Evolutionary conservation across 2,888 invertebrate genomes (phyloP).

Genomic region (Apamea monoglypha): DNA sequence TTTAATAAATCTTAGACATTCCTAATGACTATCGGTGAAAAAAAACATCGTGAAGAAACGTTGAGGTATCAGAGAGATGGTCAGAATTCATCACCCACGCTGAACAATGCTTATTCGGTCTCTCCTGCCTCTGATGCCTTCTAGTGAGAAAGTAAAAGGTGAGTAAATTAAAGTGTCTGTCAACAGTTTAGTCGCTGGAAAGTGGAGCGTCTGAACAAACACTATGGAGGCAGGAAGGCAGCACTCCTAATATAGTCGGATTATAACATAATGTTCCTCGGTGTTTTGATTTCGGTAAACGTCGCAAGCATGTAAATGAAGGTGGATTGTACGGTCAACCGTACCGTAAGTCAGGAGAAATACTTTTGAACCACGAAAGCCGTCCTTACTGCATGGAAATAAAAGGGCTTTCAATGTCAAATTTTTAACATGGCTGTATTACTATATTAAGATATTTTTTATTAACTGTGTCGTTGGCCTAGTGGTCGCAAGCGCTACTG

Average conservation of each 20-base stretch:
- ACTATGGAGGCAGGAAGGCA: conserved; percentile 9
- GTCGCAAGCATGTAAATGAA: conserved; percentile 24
- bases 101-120: neutral
- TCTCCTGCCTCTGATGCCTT: neutral
- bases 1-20: neutral
- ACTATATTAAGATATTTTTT: neutral
- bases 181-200: conserved; percentile 6
- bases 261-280: conserved; percentile 31
- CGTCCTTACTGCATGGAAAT: neutral
- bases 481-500: too few relatives aligned
- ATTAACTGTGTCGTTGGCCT: neutral
- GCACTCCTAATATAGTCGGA: conserved; percentile 31
- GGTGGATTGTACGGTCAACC: neutral
- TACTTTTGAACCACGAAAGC: neutral
- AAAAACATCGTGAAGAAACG: neutral
- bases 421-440: neutral
- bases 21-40: neutral
- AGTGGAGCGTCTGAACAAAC: conserved; percentile 9
- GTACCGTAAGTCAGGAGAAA: neutral
- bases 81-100: neutral
- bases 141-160: neutral
- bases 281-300: conserved; percentile 44
- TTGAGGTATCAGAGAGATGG: too few relatives aligned
- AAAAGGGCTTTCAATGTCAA: neutral
- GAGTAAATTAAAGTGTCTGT: neutral